phyloP scores from a whole-genome alignment of 1,140 invertebrate genomes.

The Drosophila ambigua region DNA sequence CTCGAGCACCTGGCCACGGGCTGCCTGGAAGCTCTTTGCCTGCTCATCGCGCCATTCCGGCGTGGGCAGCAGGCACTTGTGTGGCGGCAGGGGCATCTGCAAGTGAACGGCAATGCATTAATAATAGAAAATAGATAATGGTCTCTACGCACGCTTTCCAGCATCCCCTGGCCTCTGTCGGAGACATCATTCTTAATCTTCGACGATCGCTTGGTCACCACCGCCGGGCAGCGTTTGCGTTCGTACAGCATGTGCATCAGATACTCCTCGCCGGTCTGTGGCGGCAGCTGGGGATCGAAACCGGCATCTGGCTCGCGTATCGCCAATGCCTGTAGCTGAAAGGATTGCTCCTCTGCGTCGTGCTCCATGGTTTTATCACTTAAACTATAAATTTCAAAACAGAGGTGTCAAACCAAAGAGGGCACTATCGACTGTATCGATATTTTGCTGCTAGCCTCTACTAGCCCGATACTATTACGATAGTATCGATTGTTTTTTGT shows the following conservation, averaged over 20 bases:
- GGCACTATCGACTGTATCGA: too few relatives aligned
- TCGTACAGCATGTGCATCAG: constrained; percentile 79
- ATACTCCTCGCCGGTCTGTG: constrained; percentile 73
- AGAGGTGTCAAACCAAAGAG: too few relatives aligned
- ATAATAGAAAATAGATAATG: neutral
- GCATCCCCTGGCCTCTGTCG: constrained; percentile 16
- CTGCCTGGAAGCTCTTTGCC: constrained; percentile 49
- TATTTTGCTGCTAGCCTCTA: too few relatives aligned
- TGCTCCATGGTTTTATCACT: constrained; percentile 40
- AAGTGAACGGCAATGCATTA: neutral
- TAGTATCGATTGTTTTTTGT: too few relatives aligned
- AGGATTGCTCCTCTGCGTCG: constrained; percentile 53
- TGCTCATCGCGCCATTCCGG: constrained; percentile 71
- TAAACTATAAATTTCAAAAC: too few relatives aligned
- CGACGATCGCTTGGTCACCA: constrained; percentile 63
- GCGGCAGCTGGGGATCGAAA: constrained; percentile 71
- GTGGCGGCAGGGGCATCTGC: constrained; percentile 48
- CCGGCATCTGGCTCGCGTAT: constrained; percentile 63
- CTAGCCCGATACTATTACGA: too few relatives aligned
- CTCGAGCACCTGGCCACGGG: constrained; percentile 46
- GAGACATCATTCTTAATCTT: constrained; percentile 38
- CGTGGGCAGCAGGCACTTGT: constrained; percentile 60
- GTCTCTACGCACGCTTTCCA: constrained; percentile 32
- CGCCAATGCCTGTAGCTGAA: constrained; percentile 75
- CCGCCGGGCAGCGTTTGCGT: constrained; percentile 71